Evolutionary conservation across 2,113 vertebrate species (phyloP).

Genomic region (Junco hyemalis): DNA sequence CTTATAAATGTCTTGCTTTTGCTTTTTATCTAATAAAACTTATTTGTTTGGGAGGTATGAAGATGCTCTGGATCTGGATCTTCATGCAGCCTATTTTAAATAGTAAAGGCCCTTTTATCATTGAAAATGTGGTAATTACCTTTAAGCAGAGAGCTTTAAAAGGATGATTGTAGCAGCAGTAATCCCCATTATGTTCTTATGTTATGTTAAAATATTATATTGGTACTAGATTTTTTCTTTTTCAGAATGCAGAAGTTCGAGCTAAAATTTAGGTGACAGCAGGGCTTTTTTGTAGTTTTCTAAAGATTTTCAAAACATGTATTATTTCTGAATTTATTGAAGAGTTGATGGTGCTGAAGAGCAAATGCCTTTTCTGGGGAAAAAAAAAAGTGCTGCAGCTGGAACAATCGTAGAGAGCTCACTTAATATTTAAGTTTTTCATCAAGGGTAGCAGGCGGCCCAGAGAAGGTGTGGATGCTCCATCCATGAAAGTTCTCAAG

Average conservation of each 20-base stretch:
- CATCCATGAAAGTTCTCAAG: neutral
- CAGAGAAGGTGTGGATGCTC: neutral
- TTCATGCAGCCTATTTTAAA: neutral
- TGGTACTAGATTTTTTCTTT: neutral
- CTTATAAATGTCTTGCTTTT: neutral
- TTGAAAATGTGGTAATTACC: neutral
- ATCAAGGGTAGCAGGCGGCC: neutral
- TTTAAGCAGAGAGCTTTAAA: neutral
- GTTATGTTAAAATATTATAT: neutral
- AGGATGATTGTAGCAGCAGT: neutral
- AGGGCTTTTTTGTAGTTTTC: neutral
- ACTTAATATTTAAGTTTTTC: neutral
- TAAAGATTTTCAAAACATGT: neutral
- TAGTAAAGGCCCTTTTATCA: neutral
- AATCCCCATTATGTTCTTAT: neutral
- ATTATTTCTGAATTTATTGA: neutral
- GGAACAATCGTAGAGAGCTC: neutral
- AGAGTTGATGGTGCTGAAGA: neutral
- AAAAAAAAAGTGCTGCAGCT: neutral
- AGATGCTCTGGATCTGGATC: neutral
- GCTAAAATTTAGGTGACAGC: neutral
- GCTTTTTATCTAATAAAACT: neutral
- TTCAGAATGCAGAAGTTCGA: accelerated
- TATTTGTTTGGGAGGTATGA: neutral
- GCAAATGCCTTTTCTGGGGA: neutral